phyloP scores from a whole-genome alignment of 2,888 invertebrate genomes.

The Gymnoscelis rufifasciata region DNA sequence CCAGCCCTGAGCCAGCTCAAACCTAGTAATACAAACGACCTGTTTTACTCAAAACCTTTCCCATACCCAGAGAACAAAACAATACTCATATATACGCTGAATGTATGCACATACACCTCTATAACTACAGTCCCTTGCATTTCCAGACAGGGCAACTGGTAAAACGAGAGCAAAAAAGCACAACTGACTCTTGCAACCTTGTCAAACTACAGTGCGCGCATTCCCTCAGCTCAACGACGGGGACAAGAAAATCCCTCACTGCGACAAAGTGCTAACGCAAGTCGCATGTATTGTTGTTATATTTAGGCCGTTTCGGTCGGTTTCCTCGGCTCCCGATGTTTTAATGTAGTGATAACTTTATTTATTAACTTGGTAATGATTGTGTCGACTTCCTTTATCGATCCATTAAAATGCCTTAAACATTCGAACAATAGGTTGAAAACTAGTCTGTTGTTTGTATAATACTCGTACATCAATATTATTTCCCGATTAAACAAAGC shows the following conservation, averaged over 20 bases:
- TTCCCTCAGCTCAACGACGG: slow-evolving; percentile 39
- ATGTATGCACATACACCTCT: slow-evolving; percentile 8
- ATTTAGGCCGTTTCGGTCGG: slow-evolving; percentile 65
- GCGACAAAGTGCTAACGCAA: slow-evolving; percentile 56
- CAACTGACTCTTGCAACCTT: slow-evolving; percentile 62
- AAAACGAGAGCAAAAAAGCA: slow-evolving; percentile 66
- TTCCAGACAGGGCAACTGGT: slow-evolving; percentile 59
- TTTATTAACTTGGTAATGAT: slow-evolving; percentile 24
- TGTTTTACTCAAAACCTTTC: slow-evolving; percentile 46
- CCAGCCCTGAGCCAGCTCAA: slow-evolving; percentile 6
- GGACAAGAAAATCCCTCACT: slow-evolving; percentile 35
- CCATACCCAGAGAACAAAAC: slow-evolving; percentile 55
- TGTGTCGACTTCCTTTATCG: slow-evolving; percentile 11
- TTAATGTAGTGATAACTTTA: slow-evolving; percentile 40
- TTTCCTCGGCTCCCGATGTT: slow-evolving; percentile 50
- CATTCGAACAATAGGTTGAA: too few relatives aligned
- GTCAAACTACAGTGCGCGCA: slow-evolving; percentile 48
- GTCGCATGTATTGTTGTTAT: slow-evolving; percentile 48
- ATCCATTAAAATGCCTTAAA: too few relatives aligned
- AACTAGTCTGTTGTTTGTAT: neutral
- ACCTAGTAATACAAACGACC: slow-evolving; percentile 27
- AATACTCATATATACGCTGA: slow-evolving; percentile 33
- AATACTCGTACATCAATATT: slow-evolving; percentile 5
- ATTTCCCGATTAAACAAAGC: slow-evolving; percentile 8
- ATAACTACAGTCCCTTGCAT: slow-evolving; percentile 48